phyloP scores from a whole-genome alignment of 2,888 invertebrate genomes.

The Latheticus oryzae region DNA sequence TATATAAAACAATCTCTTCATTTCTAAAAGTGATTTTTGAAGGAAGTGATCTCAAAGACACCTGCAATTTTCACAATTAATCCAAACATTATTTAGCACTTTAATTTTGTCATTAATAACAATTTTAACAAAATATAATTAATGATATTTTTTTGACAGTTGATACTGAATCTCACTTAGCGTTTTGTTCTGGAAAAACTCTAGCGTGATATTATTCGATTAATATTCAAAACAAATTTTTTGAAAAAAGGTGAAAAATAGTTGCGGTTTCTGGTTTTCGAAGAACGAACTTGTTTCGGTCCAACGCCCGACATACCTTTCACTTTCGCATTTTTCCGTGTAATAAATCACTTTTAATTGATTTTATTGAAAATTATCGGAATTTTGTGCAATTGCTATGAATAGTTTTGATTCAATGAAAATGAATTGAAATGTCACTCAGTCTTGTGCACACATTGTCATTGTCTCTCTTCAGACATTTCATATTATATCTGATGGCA shows the following conservation, averaged over 20 bases:
- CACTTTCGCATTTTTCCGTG: conserved; percentile 28
- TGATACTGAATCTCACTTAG: no score
- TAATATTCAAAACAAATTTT: no score
- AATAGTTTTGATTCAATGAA: conserved; percentile 6
- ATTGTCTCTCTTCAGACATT: conserved; percentile 23
- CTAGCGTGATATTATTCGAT: conserved; percentile 8
- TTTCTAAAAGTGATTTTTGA: no score
- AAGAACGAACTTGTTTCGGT: no score
- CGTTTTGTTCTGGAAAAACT: no score
- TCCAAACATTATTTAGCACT: no score
- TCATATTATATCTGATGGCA: conserved; percentile 10
- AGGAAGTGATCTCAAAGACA: conserved; percentile 8
- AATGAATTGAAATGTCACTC: conserved; percentile 18
- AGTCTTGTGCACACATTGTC: conserved; percentile 6
- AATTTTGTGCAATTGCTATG: conserved; percentile 20
- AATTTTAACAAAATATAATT: no score
- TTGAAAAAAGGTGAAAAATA: conserved; percentile 9
- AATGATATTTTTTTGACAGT: no score
- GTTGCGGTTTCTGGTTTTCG: conserved; percentile 15
- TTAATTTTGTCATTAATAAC: no score
- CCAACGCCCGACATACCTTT: conserved; percentile 15
- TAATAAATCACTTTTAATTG: conserved; percentile 16
- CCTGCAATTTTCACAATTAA: background rate
- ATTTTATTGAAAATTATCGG: conserved; percentile 6
- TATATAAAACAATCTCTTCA: no score